Evolutionary conservation across 2,797 vertebrate genomes (phyloP), one percentile per base, ranked within the genome.

Genomic region (Merluccius polli): DNA sequence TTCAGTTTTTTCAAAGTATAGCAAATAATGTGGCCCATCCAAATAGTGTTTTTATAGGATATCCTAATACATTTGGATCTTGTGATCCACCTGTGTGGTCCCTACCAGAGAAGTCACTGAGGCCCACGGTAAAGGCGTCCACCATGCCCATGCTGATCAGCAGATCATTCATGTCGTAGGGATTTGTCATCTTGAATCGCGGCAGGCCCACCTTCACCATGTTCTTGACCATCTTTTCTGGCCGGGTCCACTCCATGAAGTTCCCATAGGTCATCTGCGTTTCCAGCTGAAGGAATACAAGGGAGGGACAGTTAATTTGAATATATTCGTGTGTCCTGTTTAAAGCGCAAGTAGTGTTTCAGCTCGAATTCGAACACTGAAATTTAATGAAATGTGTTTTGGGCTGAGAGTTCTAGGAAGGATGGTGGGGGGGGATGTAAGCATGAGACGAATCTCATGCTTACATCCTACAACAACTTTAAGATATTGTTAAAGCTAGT

Each of bases 81-180:
- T 1, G 16, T 38, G 4, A 11, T 68, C 32, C 16, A 63, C n/a
- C n/a, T 10, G 27, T n/a, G 16, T 16, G 1, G 59, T 65, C 75
- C 84, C 27, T 87, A 92, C 91, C 91, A 0, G 96, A 96, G 69
- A 98, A 97, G 86, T 99, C 89, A 4, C 94, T 91, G 70, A 18
- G 89, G 0, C 0, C 0, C 0, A 0, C 0, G 0, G 94, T 87
- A 33, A 98, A 98, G 0, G 94, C 95, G 0, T 97, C 95, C 8
- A 63, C 81, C 95, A 99, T 98, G 79, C 97, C 97, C 93, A 98
- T 93, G 75, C 86, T 88, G 21, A 73, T 72, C 78, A 99, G 92
- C 33, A 95, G 11, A 0, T 80, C 41, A 32, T 96, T 94, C 86
- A 99, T 71, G 83, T 95, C 89, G 0, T 96, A 97, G 0, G 65